A percentile compares a stretch with the other conserved stretches of the same genome.
These are phyloP conservation scores for Sapajus apella DNA, from an alignment of 2,113 vertebrate genomes.

Conservation along the genomic window DNA sequence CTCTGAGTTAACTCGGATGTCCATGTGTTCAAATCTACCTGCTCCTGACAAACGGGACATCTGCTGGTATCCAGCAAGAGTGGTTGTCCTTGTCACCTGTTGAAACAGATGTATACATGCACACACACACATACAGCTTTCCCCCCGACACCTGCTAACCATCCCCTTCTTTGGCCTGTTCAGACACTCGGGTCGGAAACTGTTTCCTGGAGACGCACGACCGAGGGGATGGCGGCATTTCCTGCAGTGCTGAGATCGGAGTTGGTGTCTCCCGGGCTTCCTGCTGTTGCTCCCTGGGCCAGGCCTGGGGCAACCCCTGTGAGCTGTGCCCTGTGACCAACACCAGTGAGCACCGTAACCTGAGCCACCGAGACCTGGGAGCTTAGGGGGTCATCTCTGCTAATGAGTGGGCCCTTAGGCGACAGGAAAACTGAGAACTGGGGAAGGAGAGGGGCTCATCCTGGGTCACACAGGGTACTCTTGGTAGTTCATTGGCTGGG, in stretches of 20 bases:
- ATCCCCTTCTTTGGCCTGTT: not conserved
- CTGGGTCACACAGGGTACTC: not conserved
- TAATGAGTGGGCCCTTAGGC: not conserved
- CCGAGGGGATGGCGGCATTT: slow-evolving; percentile 93
- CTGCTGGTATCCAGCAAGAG: not conserved
- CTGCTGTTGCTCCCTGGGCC: slow-evolving; percentile 94
- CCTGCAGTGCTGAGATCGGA: slow-evolving; percentile 92
- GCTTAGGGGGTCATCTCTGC: not conserved
- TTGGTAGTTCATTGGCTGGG: not conserved
- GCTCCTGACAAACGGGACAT: not conserved
- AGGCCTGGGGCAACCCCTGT: slow-evolving; percentile 95
- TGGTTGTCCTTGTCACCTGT: rapidly evolving
- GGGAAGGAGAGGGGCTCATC: not conserved
- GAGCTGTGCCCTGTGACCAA: slow-evolving; percentile 92
- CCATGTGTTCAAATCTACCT: not conserved
- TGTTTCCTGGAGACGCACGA: slow-evolving; percentile 92
- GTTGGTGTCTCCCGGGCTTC: slow-evolving; percentile 92
- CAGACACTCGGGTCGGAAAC: slow-evolving; percentile 93
- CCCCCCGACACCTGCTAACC: not conserved
- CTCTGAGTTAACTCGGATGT: not conserved
- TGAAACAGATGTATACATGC: rapidly evolving
- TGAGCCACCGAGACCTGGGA: not conserved
- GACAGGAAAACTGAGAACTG: not conserved
- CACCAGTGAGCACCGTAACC: slow-evolving; percentile 85
- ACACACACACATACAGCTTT: rapidly evolving